Conservation (phyloP, 2,797 vertebrate genomes). For the Microchirus variegatus region DNA sequence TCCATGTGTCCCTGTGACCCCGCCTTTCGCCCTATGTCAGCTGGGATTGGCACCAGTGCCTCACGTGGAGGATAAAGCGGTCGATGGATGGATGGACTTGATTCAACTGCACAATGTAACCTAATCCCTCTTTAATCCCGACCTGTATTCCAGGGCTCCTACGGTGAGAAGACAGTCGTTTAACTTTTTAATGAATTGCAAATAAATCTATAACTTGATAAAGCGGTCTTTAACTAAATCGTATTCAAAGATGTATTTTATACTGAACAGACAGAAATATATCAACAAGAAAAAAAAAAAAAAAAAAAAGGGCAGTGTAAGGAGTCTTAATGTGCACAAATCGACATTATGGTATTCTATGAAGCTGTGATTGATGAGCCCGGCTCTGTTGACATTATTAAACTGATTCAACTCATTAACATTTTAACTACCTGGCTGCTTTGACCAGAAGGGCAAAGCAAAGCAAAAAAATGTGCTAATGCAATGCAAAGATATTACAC, state of each 20-base stretch:
- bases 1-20: no score
- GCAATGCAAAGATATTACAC: constrained; percentile 32
- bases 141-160: no score
- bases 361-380: constrained; percentile 70
- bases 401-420: constrained; percentile 76
- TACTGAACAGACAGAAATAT: constrained; percentile 19
- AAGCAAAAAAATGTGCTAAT: constrained; percentile 27
- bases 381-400: constrained; percentile 75
- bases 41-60: no score
- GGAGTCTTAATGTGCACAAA: constrained; percentile 49
- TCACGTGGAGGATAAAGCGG: no score
- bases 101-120: background rate
- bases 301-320: constrained; percentile 1
- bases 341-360: constrained; percentile 59
- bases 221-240: background rate
- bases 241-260: background rate
- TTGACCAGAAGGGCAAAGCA: constrained; percentile 48
- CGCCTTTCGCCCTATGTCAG: no score
- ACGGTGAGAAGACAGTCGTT: no score
- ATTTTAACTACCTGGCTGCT: constrained; percentile 70
- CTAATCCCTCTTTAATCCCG: no score
- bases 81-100: background rate
- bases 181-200: background rate
- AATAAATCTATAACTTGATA: background rate
- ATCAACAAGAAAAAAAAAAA: background rate